phyloP scores from a whole-genome alignment of 2,113 vertebrate species.

The Eublepharis macularius region DNA sequence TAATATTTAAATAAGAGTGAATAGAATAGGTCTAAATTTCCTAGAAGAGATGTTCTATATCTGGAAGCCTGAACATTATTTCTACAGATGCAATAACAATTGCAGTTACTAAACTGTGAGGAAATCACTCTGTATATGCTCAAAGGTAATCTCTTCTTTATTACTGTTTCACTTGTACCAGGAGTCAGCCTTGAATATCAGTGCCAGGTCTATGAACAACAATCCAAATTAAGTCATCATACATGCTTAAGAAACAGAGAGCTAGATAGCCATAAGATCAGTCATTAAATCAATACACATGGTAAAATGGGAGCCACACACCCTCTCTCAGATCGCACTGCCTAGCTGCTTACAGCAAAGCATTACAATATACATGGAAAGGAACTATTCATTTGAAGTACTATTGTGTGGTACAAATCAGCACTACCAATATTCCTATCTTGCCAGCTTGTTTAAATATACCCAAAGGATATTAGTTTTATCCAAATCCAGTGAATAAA shows the following conservation, averaged over 20 bases:
- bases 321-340: neutral
- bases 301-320: neutral
- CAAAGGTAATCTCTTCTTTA: neutral
- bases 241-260: neutral
- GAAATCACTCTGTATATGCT: too few relatives aligned
- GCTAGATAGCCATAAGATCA: neutral
- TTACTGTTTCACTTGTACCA: neutral
- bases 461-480: conserved; percentile 32
- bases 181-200: too few relatives aligned
- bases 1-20: neutral
- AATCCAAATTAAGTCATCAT: neutral
- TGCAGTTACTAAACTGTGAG: neutral
- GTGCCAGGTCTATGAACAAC: neutral
- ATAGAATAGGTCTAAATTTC: too few relatives aligned
- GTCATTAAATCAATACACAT: neutral
- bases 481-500: conserved; percentile 55
- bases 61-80: neutral
- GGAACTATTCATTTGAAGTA: neutral
- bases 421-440: neutral
- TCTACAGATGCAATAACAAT: neutral
- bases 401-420: neutral
- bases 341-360: neutral
- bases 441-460: conserved; percentile 36
- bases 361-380: neutral
- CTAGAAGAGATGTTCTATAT: too few relatives aligned